These are phyloP conservation scores for Cerceris ruficornis DNA, from an alignment of 2,888 invertebrate genomes.

Conservation along the genomic window DNA sequence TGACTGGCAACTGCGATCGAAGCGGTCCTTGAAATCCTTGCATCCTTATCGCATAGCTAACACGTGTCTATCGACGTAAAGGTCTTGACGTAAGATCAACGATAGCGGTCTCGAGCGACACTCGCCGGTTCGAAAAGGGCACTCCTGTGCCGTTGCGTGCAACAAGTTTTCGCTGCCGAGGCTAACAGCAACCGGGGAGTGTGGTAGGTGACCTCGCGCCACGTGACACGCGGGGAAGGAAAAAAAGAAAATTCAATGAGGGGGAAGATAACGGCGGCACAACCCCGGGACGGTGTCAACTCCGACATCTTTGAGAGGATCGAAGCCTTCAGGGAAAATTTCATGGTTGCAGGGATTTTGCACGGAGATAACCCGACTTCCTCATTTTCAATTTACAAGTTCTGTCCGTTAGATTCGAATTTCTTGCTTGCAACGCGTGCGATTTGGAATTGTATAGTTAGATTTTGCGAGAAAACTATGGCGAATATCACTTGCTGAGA, in stretches of 20 bases:
- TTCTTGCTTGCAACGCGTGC: too few relatives aligned
- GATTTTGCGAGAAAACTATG: too few relatives aligned
- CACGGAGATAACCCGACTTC: too few relatives aligned
- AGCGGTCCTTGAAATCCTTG: conserved; percentile 54
- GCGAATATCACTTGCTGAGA: too few relatives aligned
- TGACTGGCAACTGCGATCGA: conserved; percentile 42
- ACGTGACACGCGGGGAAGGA: conserved; percentile 39
- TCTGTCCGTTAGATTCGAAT: too few relatives aligned
- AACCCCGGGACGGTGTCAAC: background rate
- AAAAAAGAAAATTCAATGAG: conserved; percentile 3
- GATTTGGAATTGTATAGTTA: too few relatives aligned
- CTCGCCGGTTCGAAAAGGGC: conserved; percentile 1
- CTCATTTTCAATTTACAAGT: background rate
- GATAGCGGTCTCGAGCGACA: conserved; percentile 1
- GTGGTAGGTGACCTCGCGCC: conserved; percentile 39
- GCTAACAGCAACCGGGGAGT: background rate
- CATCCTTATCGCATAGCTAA: conserved; percentile 25
- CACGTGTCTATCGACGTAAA: conserved; percentile 15
- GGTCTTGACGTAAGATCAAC: conserved; percentile 10
- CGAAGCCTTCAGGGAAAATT: too few relatives aligned
- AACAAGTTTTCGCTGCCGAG: conserved; percentile 65
- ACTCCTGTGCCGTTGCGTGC: conserved; percentile 54
- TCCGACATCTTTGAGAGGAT: background rate
- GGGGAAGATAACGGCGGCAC: background rate
- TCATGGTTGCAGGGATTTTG: too few relatives aligned